These are phyloP conservation scores for Sebastes taczanowskii DNA, from an alignment of 2,797 vertebrate species.

Conservation along the genomic window DNA sequence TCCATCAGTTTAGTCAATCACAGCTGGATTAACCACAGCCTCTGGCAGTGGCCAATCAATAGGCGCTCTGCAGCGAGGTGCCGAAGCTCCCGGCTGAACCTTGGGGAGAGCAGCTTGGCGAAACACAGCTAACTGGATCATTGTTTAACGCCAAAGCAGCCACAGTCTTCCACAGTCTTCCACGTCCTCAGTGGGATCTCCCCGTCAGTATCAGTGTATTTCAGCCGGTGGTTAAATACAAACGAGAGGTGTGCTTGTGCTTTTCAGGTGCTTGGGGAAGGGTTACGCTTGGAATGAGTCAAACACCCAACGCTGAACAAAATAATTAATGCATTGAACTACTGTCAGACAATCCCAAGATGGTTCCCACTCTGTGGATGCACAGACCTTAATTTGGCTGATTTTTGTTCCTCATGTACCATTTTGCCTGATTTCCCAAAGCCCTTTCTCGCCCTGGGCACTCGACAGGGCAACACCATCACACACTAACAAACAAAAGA, in stretches of 20 bases:
- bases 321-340: slow-evolving; percentile 21
- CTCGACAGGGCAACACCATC: background rate
- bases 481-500: background rate
- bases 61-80: slow-evolving; percentile 12
- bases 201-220: slow-evolving; percentile 31
- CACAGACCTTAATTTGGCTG: background rate
- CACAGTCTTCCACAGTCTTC: background rate
- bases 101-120: background rate
- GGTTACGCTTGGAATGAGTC: background rate
- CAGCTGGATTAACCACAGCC: slow-evolving; percentile 61
- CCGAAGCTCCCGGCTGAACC: slow-evolving; percentile 8
- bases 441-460: background rate
- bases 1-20: slow-evolving; percentile 55
- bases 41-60: slow-evolving; percentile 54
- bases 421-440: background rate
- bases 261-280: background rate
- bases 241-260: background rate
- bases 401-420: background rate
- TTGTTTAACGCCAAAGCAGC: slow-evolving; percentile 24
- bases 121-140: slow-evolving; percentile 30
- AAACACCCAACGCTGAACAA: slow-evolving; percentile 2
- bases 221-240: slow-evolving; percentile 32
- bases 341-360: background rate
- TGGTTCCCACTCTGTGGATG: background rate
- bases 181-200: slow-evolving; percentile 5